phyloP scores from a whole-genome alignment of 2,113 vertebrate genomes.

The Etheostoma spectabile region DNA sequence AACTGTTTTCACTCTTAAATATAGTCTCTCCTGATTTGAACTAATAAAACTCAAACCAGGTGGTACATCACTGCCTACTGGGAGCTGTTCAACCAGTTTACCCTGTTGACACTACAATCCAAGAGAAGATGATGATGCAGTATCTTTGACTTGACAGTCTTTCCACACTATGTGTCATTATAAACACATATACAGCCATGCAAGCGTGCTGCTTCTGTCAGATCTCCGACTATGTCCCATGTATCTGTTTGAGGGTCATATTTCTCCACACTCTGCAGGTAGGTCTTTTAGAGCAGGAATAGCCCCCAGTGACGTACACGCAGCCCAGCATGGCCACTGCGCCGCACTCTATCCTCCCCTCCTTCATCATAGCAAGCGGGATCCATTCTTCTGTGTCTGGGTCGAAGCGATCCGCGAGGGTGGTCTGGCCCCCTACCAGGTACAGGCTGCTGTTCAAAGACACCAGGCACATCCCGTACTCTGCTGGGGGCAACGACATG shows the following conservation, averaged over 20 bases:
- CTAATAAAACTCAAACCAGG: neutral
- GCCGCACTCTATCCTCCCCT: slow-evolving; percentile 87
- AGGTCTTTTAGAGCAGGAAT: slow-evolving; percentile 86
- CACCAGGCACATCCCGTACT: slow-evolving; percentile 86
- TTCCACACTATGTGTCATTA: slow-evolving; percentile 22
- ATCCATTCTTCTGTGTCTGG: slow-evolving; percentile 85
- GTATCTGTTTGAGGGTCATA: slow-evolving; percentile 84
- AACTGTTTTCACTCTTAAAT: no score
- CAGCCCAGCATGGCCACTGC: slow-evolving; percentile 83
- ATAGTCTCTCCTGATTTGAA: no score
- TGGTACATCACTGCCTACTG: neutral
- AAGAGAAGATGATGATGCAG: neutral
- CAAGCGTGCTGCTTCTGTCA: slow-evolving; percentile 85
- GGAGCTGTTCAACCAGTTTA: neutral
- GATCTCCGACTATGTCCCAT: slow-evolving; percentile 84
- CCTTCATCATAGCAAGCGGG: slow-evolving; percentile 84
- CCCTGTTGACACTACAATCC: slow-evolving; percentile 9
- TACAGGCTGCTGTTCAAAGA: slow-evolving; percentile 86
- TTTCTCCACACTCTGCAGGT: slow-evolving; percentile 88
- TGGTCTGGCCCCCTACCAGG: slow-evolving; percentile 87
- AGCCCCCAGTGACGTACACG: slow-evolving; percentile 87
- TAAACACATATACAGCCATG: slow-evolving; percentile 86
- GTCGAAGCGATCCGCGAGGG: slow-evolving; percentile 84
- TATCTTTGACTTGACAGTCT: neutral
- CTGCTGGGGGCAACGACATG: slow-evolving; percentile 61